phyloP scores from a whole-genome alignment of 2,797 vertebrate genomes.

The Falco novaeseelandiae region DNA sequence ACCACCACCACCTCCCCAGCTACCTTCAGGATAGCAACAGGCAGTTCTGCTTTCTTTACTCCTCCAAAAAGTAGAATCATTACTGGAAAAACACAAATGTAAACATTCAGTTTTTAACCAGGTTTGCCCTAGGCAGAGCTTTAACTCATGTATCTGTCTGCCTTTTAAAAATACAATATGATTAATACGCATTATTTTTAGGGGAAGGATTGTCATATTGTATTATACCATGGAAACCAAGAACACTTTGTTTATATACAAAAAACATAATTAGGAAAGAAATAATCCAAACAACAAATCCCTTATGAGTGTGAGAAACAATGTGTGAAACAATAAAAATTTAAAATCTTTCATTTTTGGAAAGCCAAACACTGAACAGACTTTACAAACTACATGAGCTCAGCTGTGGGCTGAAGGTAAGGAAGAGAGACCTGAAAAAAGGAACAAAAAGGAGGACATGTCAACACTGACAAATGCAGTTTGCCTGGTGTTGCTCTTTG shows the following conservation, averaged over 20 bases:
- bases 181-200: background rate
- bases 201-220: background rate
- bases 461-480: background rate
- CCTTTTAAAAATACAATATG: background rate
- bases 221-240: background rate
- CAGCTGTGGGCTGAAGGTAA: background rate
- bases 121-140: background rate
- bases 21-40: fast-evolving
- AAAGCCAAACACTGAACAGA: background rate
- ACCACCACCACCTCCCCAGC: background rate
- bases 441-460: background rate
- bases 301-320: background rate
- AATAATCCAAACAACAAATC: background rate
- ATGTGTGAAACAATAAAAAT: background rate
- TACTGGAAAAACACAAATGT: background rate
- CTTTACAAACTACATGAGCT: background rate
- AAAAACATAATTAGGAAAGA: background rate
- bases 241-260: background rate
- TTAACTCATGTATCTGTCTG: background rate
- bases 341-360: background rate
- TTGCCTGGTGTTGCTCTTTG: background rate
- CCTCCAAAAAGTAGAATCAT: background rate
- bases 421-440: background rate
- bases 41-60: background rate
- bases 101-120: background rate